phyloP scores from a whole-genome alignment of 2,113 vertebrate species.

The Microtus richardsoni region DNA sequence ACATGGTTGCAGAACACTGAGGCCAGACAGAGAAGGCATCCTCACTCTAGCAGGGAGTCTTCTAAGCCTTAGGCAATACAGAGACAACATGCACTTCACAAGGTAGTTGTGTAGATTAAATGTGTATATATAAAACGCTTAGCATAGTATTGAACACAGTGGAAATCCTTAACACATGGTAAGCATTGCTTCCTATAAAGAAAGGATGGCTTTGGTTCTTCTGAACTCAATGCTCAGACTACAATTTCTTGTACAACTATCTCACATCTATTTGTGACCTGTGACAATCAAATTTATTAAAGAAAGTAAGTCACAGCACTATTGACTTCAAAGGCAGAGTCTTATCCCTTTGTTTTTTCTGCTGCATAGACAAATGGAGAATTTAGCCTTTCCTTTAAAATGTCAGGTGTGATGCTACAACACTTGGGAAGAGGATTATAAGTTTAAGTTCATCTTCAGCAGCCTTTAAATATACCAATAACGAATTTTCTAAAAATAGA shows the following conservation, averaged over 20 bases:
- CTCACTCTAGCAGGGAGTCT: neutral
- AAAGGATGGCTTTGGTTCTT: constrained; percentile 41
- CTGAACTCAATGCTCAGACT: neutral
- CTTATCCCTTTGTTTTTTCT: constrained; percentile 23
- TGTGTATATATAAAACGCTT: neutral
- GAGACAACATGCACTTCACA: constrained; percentile 18
- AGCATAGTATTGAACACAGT: neutral
- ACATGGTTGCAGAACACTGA: neutral
- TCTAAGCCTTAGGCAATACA: neutral
- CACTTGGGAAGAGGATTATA: neutral
- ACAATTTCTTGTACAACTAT: constrained; percentile 36
- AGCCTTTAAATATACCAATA: neutral
- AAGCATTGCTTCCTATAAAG: constrained; percentile 32
- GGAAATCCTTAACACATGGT: neutral
- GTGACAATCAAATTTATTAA: constrained; percentile 40
- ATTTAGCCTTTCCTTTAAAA: constrained; percentile 45
- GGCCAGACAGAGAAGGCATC: neutral
- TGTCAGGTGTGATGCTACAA: neutral
- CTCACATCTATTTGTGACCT: neutral
- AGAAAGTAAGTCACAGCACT: neutral
- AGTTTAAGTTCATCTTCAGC: neutral
- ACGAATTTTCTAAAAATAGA: neutral
- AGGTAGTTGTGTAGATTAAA: constrained; percentile 4
- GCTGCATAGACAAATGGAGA: neutral
- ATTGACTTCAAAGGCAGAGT: neutral